phyloP scores from a whole-genome alignment of 2,888 invertebrate genomes.

The Ceratothoa steindachneri region DNA sequence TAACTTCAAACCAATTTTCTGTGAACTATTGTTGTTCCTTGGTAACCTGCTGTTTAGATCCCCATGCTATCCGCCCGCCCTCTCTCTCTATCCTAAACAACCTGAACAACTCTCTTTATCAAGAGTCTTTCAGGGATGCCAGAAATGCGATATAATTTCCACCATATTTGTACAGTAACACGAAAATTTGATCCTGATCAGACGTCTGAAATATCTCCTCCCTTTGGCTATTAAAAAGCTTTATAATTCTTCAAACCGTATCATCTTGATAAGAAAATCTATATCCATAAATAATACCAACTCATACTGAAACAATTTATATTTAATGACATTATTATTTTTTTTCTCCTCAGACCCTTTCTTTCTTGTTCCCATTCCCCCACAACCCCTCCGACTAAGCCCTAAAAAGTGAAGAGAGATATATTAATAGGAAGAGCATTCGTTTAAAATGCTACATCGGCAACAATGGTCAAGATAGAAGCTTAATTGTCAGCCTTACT shows the following conservation, averaged over 20 bases:
- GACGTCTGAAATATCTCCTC: not conserved
- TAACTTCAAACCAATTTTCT: not conserved
- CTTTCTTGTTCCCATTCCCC: too few relatives aligned
- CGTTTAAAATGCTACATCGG: conserved; percentile 9
- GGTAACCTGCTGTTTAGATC: not conserved
- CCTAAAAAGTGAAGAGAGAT: not conserved
- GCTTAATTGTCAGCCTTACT: conserved; percentile 7
- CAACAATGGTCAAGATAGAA: conserved; percentile 8
- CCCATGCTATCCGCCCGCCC: not conserved
- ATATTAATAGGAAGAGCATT: not conserved
- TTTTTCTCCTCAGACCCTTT: not conserved
- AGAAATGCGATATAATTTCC: not conserved
- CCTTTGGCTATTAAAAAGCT: not conserved
- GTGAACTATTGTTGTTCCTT: not conserved
- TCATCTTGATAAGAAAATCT: not conserved
- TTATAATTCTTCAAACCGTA: not conserved
- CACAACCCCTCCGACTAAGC: too few relatives aligned
- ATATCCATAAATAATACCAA: not conserved
- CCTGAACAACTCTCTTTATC: too few relatives aligned
- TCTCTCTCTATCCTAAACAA: too few relatives aligned
- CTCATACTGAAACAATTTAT: conserved; percentile 9
- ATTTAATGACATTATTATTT: conserved; percentile 8
- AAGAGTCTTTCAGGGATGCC: not conserved
- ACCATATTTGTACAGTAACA: not conserved
- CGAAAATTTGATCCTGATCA: not conserved